Evolutionary conservation across 2,888 invertebrate species (phyloP), one percentile per base, ranked within the genome.

Genomic region (Pycnomerus fuliginosus): DNA sequence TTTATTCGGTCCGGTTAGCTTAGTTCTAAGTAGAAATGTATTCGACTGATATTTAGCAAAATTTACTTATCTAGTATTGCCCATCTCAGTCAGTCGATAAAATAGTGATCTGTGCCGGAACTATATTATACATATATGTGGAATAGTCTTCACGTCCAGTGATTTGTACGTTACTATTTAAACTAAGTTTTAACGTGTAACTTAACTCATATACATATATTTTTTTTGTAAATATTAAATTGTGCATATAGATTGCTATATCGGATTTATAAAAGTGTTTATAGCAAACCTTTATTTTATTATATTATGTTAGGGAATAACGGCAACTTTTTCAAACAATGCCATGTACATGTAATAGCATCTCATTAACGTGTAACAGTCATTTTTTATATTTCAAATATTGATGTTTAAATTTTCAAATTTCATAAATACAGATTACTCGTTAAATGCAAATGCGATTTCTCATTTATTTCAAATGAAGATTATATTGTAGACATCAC

Each of bases 221-320:
- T 68, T 65, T 61, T 65, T 71, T 69, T 72, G 71, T 72, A 71
- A 64, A 72, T 71, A 72, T 67, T 65, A 64, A 70, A 70, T 67
- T 72, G 71, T 71, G 71, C 71, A 72, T 71, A 70, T 71, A 71
- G 69, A 70, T 69, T 67, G 69, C 66, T 65, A 67, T 64, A 70
- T 65, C 64, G 67, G 67, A 67, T 68, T 69, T 70, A 68, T 67
- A 64, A 70, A 67, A 70, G 64, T 69, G 68, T 70, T 69, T 67
- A 66, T 68, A 67, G 62, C 58, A 52, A 46, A 61, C 61, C 64
- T 65, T 65, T 62, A 47, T 49, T 61, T 58, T 55, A 62, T 65
- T 67, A 66, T 20, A 62, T 65, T 67, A 61, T 61, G 63, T 68
- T 68, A 65, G 64, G 52, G 28, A 54, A 58, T 61, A 56, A 57